Conservation (phyloP, 2,113 vertebrate genomes). For the Aptenodytes patagonicus region DNA sequence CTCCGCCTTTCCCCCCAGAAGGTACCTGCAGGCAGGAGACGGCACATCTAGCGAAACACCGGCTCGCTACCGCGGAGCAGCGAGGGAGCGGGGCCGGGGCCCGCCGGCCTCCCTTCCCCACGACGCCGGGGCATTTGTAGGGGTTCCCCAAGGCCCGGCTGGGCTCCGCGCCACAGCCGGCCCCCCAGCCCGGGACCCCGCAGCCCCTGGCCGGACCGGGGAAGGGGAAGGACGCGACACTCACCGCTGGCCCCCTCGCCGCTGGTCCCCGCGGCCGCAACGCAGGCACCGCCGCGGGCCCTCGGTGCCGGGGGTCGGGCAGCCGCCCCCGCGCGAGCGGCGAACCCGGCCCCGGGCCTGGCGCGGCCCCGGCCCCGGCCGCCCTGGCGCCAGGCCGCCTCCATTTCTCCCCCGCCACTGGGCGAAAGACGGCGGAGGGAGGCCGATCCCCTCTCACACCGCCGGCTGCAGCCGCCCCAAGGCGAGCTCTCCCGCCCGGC, state of each 20-base stretch:
- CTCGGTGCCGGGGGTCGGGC: background rate
- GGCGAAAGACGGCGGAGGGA: background rate
- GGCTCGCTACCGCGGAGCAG: background rate
- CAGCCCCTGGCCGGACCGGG: background rate
- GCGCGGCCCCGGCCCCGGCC: constrained; percentile 81
- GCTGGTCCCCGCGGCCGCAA: background rate
- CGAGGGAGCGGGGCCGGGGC: background rate
- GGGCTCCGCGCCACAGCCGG: background rate
- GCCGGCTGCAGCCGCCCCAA: background rate
- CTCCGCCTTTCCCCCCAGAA: background rate
- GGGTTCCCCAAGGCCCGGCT: background rate
- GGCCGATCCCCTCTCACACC: no score
- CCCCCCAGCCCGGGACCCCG: background rate
- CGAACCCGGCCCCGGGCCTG: constrained; percentile 64
- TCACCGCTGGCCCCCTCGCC: background rate
- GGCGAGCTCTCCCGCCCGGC: background rate
- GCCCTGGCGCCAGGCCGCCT: constrained; percentile 85
- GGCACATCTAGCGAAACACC: background rate
- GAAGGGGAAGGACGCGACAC: background rate
- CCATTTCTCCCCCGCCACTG: constrained; percentile 70
- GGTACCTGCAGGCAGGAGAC: background rate
- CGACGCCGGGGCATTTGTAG: no score
- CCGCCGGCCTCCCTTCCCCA: background rate
- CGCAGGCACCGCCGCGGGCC: background rate
- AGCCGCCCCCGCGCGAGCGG: no score